A percentile compares a stretch with the other conserved stretches of the same genome.
Conservation (phyloP, 2,113 vertebrate species). For the Eudyptes chrysolophus region DNA sequence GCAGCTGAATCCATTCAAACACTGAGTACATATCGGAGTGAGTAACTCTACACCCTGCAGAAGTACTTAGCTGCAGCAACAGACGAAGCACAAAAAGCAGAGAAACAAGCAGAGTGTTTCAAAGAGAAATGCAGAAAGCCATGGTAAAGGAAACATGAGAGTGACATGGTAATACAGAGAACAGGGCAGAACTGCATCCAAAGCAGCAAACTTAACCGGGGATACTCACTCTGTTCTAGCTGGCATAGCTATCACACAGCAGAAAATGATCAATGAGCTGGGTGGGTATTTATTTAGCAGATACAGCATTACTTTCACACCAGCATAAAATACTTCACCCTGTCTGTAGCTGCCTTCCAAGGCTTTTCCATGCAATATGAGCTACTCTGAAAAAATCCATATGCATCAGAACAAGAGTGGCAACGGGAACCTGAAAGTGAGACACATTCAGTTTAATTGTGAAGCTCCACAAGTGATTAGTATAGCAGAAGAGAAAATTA, state of each 20-base stretch:
- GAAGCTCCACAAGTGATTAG: background rate
- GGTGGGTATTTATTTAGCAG: background rate
- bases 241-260: background rate
- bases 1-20: background rate
- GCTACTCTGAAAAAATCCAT: background rate
- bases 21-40: background rate
- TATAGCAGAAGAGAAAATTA: background rate
- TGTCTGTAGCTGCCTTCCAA: background rate
- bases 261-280: background rate
- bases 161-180: fast-evolving
- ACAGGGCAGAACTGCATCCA: background rate
- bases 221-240: background rate
- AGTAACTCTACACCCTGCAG: background rate
- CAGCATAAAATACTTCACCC: background rate
- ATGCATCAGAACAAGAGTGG: background rate
- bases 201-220: background rate
- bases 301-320: background rate
- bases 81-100: background rate
- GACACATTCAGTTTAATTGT: background rate
- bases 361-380: background rate
- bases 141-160: background rate
- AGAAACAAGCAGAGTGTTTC: background rate
- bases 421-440: background rate
- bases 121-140: background rate
- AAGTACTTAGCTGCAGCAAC: background rate